phyloP scores from a whole-genome alignment of 2,888 invertebrate genomes.

The Sepioteuthis lessoniana region DNA sequence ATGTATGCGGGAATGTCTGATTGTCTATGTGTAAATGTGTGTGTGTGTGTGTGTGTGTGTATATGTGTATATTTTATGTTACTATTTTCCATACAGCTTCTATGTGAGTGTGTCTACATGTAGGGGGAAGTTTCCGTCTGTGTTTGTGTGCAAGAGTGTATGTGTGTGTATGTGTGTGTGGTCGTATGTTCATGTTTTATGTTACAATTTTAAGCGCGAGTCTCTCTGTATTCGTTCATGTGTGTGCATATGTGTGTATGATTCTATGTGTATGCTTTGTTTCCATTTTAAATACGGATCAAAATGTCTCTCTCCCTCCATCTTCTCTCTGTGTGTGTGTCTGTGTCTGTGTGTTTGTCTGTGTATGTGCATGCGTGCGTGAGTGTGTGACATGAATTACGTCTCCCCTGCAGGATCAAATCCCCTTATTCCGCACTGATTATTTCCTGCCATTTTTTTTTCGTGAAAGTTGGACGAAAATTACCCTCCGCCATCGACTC shows the following conservation, averaged over 20 bases:
- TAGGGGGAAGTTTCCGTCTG: too few species aligned
- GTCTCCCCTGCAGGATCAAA: not conserved
- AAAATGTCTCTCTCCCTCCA: not conserved
- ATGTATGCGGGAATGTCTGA: too few species aligned
- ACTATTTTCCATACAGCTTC: too few species aligned
- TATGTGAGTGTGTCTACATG: too few species aligned
- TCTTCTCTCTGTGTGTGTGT: too few species aligned
- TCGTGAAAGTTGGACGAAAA: not conserved
- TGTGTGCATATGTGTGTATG: not conserved
- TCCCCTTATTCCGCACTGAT: not conserved
- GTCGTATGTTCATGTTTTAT: too few species aligned
- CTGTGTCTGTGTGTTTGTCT: too few species aligned
- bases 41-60: not conserved
- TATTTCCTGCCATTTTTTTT: not conserved
- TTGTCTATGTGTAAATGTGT: not conserved
- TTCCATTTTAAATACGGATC: not conserved
- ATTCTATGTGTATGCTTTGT: not conserved
- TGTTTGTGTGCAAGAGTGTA: not conserved
- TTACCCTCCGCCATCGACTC: constrained; percentile 33
- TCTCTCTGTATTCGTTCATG: too few species aligned
- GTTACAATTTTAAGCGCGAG: not conserved
- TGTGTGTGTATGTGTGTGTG: not conserved
- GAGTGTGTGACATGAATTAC: not conserved
- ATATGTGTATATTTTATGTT: too few species aligned
- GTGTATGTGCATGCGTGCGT: too few species aligned